Conservation (phyloP, 2,113 vertebrate species). For the Serilophus lunatus region DNA sequence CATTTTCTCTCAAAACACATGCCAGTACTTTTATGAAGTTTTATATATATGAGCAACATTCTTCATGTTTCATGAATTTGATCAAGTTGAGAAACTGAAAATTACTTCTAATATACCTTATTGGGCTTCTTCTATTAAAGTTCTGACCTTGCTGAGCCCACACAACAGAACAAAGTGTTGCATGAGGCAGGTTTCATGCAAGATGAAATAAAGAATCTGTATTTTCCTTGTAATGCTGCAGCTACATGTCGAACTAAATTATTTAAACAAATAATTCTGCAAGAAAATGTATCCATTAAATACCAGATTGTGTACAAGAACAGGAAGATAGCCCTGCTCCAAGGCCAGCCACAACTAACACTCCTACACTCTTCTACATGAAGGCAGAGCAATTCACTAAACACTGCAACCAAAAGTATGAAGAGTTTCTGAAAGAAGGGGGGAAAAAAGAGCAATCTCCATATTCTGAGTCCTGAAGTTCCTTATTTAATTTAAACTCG, state of each 20-base stretch:
- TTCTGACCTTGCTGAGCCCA: not conserved
- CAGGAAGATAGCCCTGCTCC: not conserved
- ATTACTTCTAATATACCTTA: not conserved
- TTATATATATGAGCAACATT: not conserved
- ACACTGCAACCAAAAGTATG: not conserved
- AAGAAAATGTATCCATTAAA: slow-evolving; percentile 27
- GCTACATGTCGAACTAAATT: slow-evolving; percentile 1
- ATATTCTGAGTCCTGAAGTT: not conserved
- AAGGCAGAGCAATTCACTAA: not conserved
- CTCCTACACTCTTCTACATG: not conserved
- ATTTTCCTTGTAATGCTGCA: not conserved
- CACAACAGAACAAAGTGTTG: not conserved
- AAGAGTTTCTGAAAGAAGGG: not conserved
- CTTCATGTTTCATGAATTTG: not conserved
- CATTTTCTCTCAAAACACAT: slow-evolving; percentile 23
- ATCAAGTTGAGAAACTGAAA: not conserved
- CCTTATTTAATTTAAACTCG: not conserved
- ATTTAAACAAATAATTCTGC: slow-evolving; percentile 19
- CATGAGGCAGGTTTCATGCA: not conserved
- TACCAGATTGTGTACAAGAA: not conserved
- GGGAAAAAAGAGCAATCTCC: not conserved
- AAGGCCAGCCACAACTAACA: not conserved
- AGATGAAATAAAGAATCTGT: slow-evolving; percentile 24
- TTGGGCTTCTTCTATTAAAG: not conserved
- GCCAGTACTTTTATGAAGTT: not conserved